These are phyloP conservation scores for Leptinotarsa undecemlineata DNA, from an alignment of 1,140 invertebrate genomes.

Conservation along the genomic window DNA sequence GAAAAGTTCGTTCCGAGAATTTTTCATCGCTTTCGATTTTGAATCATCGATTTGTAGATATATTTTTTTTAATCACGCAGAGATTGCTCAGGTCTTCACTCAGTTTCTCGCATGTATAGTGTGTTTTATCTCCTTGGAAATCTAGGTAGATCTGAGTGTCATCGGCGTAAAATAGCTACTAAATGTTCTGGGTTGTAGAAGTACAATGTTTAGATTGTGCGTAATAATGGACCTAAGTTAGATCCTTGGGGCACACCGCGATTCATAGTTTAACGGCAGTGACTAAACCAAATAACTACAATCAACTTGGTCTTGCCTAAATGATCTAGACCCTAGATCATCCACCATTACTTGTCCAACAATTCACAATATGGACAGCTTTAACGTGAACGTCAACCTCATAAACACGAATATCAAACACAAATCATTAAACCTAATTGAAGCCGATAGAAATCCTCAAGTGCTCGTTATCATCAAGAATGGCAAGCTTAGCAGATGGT, in stretches of 20 bases:
- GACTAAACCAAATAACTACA: background rate
- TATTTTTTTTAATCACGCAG: background rate
- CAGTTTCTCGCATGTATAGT: background rate
- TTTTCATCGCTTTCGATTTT: background rate
- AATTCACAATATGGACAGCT: no score
- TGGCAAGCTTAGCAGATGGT: no score
- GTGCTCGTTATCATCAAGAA: no score
- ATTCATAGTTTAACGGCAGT: background rate
- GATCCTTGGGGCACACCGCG: background rate
- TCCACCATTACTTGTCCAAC: no score
- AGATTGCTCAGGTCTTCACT: background rate
- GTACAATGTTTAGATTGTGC: background rate
- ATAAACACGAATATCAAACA: no score
- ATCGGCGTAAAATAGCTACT: background rate
- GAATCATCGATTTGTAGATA: no score
- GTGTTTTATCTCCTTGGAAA: background rate
- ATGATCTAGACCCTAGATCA: no score
- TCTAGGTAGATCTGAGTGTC: background rate
- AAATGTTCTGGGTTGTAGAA: background rate
- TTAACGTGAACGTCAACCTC: no score
- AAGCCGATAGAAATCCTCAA: no score
- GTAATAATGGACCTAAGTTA: background rate
- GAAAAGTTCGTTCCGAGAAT: no score
- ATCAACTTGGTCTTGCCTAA: no score
- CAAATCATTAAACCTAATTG: no score